Percentiles rank a stretch among this genome's conserved stretches.
Conservation (phyloP, 2,797 vertebrate genomes). For the Borostomias antarcticus region DNA sequence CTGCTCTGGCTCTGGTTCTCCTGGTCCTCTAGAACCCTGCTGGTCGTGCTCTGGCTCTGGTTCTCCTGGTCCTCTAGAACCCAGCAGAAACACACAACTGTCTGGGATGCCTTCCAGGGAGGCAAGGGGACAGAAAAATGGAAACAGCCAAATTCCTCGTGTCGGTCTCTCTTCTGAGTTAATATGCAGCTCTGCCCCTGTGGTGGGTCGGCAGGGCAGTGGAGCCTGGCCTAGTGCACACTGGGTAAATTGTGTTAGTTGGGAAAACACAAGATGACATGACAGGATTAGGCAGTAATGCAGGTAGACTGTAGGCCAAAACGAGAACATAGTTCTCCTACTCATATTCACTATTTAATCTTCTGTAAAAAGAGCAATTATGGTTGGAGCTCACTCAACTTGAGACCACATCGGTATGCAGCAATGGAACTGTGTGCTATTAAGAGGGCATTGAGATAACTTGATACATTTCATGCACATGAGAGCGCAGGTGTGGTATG, state of each 20-base stretch:
- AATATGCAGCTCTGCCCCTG: slow-evolving; percentile 60
- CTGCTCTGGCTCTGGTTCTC: slow-evolving; percentile 16
- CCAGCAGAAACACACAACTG: slow-evolving; percentile 56
- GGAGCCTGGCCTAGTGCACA: slow-evolving; percentile 44
- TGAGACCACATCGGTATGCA: slow-evolving; percentile 30
- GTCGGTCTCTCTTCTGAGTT: slow-evolving; percentile 64
- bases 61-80: slow-evolving; percentile 46
- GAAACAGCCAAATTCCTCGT: slow-evolving; percentile 59
- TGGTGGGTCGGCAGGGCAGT: slow-evolving; percentile 33
- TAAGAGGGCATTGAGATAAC: slow-evolving; percentile 16
- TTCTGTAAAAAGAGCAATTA: slow-evolving; percentile 58
- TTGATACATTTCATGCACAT: not conserved
- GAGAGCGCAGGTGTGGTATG: slow-evolving; percentile 9
- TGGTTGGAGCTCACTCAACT: slow-evolving; percentile 45
- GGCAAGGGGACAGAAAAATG: slow-evolving; percentile 43
- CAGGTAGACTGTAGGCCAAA: slow-evolving; percentile 31
- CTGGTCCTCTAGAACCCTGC: slow-evolving; percentile 39
- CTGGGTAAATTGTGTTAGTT: slow-evolving; percentile 64
- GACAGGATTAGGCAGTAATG: slow-evolving; percentile 67
- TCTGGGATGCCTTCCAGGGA: slow-evolving; percentile 57
- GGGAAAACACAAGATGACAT: slow-evolving; percentile 67
- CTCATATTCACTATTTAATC: slow-evolving; percentile 51
- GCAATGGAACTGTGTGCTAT: slow-evolving; percentile 10
- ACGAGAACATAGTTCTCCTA: slow-evolving; percentile 24
- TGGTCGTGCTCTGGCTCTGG: slow-evolving; percentile 10